Percentiles rank a stretch among this genome's conserved stretches.
These are phyloP conservation scores for Buteo buteo DNA, from an alignment of 2,113 vertebrate genomes.

Conservation along the genomic window DNA sequence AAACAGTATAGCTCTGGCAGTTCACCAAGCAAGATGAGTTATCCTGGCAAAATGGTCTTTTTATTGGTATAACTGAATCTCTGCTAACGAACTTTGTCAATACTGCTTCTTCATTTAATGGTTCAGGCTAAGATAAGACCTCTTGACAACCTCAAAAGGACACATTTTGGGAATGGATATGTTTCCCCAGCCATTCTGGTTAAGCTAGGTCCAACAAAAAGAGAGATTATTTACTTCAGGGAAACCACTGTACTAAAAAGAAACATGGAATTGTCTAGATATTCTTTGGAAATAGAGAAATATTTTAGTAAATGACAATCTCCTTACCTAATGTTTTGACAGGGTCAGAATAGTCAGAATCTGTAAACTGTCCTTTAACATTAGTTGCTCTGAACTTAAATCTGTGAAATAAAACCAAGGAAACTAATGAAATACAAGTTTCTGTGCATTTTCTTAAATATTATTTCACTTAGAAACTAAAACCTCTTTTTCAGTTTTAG, in stretches of 20 bases:
- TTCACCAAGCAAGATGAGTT: neutral
- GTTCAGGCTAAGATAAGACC: neutral
- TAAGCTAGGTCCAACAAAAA: neutral
- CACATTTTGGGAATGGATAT: neutral
- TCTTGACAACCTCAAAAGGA: neutral
- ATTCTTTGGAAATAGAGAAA: neutral
- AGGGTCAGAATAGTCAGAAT: constrained; percentile 92
- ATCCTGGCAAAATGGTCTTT: neutral
- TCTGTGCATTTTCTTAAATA: neutral
- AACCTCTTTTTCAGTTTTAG: neutral
- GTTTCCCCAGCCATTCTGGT: neutral
- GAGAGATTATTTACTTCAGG: neutral
- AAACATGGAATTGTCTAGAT: neutral
- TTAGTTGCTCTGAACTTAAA: constrained; percentile 98
- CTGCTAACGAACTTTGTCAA: neutral
- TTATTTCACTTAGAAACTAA: neutral
- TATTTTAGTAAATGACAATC: neutral
- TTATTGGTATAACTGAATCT: neutral
- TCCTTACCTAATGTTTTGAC: constrained; percentile 88
- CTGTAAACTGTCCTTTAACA: constrained; percentile 86
- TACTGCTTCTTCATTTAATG: neutral
- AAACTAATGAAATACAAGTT: neutral
- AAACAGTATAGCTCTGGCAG: neutral
- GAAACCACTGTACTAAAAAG: neutral
- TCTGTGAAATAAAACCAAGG: constrained; percentile 70